Conservation (phyloP, 2,797 vertebrate species). For the Fratercula arctica region DNA sequence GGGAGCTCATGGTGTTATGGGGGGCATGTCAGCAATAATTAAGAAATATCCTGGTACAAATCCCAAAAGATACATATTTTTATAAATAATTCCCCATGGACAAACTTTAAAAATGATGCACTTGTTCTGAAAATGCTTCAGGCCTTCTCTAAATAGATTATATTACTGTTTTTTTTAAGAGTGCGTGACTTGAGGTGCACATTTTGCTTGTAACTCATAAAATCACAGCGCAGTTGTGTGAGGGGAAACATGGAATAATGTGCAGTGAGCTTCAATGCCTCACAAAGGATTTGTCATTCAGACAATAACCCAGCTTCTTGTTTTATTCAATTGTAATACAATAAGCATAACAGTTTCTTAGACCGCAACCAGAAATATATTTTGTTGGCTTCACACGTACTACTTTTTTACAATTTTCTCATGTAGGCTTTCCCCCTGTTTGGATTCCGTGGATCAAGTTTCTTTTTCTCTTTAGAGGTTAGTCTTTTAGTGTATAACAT, state of each 20-base stretch:
- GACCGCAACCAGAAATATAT: neutral
- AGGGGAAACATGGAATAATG: neutral
- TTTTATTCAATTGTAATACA: neutral
- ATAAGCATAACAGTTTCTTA: neutral
- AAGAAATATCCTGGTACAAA: constrained; percentile 65
- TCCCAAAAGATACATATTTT: constrained; percentile 65
- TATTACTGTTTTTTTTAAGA: constrained; percentile 49
- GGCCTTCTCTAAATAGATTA: constrained; percentile 68
- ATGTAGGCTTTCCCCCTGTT: neutral
- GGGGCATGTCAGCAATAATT: constrained; percentile 72
- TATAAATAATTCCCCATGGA: constrained; percentile 63
- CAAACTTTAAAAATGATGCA: constrained; percentile 52
- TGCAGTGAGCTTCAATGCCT: neutral
- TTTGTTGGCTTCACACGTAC: neutral
- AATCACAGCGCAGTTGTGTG: neutral
- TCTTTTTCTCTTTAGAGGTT: neutral
- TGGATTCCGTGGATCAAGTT: neutral
- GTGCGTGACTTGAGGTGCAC: constrained; percentile 58
- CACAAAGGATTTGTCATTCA: neutral
- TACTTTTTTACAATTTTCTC: neutral
- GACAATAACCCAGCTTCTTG: neutral
- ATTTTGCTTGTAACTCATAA: constrained; percentile 51
- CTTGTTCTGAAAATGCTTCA: constrained; percentile 63
- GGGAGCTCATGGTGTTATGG: constrained; percentile 61
- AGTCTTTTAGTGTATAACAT: neutral